Conservation (phyloP, 2,113 vertebrate genomes). For the Anarrhichthys ocellatus region DNA sequence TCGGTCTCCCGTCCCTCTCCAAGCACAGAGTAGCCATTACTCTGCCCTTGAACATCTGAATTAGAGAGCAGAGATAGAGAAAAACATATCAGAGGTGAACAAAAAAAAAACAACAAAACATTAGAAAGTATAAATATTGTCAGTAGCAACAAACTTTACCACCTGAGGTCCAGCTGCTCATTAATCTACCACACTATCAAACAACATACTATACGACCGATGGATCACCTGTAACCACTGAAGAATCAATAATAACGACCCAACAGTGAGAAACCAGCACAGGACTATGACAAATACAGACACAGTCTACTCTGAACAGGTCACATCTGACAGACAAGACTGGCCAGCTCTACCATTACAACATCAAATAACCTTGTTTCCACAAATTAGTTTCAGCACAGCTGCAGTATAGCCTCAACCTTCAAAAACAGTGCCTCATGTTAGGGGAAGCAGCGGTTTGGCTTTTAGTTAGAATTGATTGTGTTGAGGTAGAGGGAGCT, state of each 20-base stretch:
- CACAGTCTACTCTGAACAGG: conserved; percentile 55
- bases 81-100: conserved; percentile 20
- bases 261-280: conserved; percentile 55
- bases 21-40: conserved; percentile 75
- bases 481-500: conserved; percentile 35
- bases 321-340: conserved; percentile 57
- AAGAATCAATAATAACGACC: conserved; percentile 12
- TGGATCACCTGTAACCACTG: conserved; percentile 33
- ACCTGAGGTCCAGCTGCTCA: conserved; percentile 7
- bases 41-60: conserved; percentile 73
- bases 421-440: conserved; percentile 12
- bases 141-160: neutral
- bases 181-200: conserved; percentile 34
- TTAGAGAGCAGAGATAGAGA: conserved; percentile 52
- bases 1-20: conserved; percentile 61
- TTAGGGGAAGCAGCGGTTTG: conserved; percentile 20
- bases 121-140: neutral
- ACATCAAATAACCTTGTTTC: conserved; percentile 79
- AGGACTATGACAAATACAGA: conserved; percentile 49
- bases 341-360: conserved; percentile 53
- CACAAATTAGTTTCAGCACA: conserved; percentile 66
- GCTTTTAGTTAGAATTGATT: conserved; percentile 23
- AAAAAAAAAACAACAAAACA: conserved; percentile 4
- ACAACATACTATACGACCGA: neutral
- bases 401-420: conserved; percentile 30